Conservation (phyloP, 2,888 invertebrate genomes). For the Epinotia brunnichana region DNA sequence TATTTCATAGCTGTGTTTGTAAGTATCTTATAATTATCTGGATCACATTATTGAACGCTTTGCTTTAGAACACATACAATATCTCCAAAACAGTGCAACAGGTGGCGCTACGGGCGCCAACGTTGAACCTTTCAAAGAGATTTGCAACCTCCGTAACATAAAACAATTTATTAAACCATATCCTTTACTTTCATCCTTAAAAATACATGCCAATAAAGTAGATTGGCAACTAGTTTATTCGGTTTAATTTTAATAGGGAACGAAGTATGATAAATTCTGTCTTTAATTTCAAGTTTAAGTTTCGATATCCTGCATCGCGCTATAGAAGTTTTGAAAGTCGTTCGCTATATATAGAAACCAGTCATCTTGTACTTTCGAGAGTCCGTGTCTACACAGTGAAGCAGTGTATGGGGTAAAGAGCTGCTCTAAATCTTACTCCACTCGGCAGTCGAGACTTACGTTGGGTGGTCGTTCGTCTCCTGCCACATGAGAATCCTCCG, state of each 20-base stretch:
- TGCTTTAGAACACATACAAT: too few relatives aligned
- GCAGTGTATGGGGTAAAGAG: slow-evolving; percentile 35
- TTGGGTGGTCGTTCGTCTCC: slow-evolving; percentile 34
- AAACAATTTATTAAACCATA: background rate
- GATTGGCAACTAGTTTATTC: background rate
- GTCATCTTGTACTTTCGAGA: background rate
- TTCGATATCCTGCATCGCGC: slow-evolving; percentile 25
- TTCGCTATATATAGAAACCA: slow-evolving; percentile 9
- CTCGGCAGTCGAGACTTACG: slow-evolving; percentile 25
- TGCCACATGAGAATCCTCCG: background rate
- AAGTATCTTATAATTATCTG: too few relatives aligned
- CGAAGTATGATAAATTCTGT: background rate
- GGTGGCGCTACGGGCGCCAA: background rate
- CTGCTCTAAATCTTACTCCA: slow-evolving; percentile 31
- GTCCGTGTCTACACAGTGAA: slow-evolving; percentile 38
- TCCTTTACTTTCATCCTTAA: background rate
- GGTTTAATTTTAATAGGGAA: background rate
- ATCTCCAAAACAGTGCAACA: background rate
- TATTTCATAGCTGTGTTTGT: too few relatives aligned
- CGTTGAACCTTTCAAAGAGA: background rate
- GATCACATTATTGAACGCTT: too few relatives aligned
- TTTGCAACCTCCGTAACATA: background rate
- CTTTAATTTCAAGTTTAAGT: background rate
- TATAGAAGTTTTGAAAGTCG: slow-evolving; percentile 10
- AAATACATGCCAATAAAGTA: background rate